A percentile compares a stretch with the other conserved stretches of the same genome.
Evolutionary conservation across 2,888 invertebrate species (phyloP).

Genomic region (Caradrina clavipalpis): DNA sequence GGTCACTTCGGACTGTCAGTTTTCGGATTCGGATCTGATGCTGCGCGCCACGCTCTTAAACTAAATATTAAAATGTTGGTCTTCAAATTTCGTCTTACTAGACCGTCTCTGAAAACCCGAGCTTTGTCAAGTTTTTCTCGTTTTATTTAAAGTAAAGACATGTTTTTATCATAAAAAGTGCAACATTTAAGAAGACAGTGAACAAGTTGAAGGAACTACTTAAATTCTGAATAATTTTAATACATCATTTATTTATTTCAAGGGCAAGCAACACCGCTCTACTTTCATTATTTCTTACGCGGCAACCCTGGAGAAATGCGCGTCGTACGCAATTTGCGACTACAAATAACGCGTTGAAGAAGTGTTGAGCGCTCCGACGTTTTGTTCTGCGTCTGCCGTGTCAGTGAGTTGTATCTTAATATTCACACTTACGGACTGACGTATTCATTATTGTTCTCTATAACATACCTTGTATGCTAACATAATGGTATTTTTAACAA

Average conservation of each 20-base stretch:
- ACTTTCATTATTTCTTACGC: background rate
- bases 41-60: no score
- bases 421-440: constrained; percentile 15
- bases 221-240: background rate
- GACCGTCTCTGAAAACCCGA: background rate
- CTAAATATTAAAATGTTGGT: background rate
- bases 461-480: constrained; percentile 12
- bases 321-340: constrained; percentile 52
- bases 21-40: no score
- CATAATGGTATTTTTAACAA: constrained; percentile 19
- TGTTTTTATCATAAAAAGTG: no score
- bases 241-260: background rate
- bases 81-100: background rate
- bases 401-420: constrained; percentile 33
- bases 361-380: constrained; percentile 36
- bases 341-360: constrained; percentile 53
- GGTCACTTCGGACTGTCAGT: no score
- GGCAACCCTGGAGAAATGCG: constrained; percentile 44
- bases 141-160: no score
- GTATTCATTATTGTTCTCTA: constrained; percentile 20
- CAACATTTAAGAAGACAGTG: background rate
- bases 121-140: no score
- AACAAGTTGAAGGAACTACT: background rate
- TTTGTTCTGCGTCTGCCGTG: constrained; percentile 40
- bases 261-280: background rate